Percentiles rank a stretch among this genome's conserved stretches.
Conservation (phyloP, 2,888 invertebrate species). For the Euspilapteryx auroguttella region DNA sequence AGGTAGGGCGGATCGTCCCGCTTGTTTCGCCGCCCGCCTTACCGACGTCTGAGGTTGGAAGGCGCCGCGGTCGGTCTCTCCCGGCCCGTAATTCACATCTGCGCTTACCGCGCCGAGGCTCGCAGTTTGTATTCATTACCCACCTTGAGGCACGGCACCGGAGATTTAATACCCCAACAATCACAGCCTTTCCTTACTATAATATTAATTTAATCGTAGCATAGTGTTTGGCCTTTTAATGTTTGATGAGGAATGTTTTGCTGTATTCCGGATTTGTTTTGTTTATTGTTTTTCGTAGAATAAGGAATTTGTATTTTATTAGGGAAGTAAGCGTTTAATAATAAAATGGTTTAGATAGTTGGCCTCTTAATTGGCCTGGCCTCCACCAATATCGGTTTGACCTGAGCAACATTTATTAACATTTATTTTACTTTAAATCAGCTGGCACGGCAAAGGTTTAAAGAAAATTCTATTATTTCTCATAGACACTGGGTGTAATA, state of each 20-base stretch:
- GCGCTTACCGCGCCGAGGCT: slow-evolving; percentile 35
- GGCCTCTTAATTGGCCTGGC: too few relatives aligned
- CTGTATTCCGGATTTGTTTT: not conserved
- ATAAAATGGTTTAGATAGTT: too few relatives aligned
- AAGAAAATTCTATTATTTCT: too few relatives aligned
- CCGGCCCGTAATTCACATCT: slow-evolving; percentile 36
- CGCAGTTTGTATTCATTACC: slow-evolving; percentile 57
- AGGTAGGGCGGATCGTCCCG: too few relatives aligned
- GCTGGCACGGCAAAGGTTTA: too few relatives aligned
- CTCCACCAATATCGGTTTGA: too few relatives aligned
- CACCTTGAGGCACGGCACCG: slow-evolving; percentile 25
- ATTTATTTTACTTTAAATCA: too few relatives aligned
- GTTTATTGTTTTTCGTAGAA: not conserved
- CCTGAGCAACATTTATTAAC: too few relatives aligned
- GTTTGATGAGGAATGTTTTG: slow-evolving; percentile 3
- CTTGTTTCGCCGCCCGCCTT: too few relatives aligned
- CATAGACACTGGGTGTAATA: too few relatives aligned
- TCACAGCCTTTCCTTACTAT: slow-evolving; percentile 31
- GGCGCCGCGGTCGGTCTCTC: slow-evolving; percentile 5
- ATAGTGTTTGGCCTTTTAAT: slow-evolving; percentile 1
- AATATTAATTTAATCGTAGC: slow-evolving; percentile 27
- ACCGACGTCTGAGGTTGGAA: slow-evolving; percentile 9
- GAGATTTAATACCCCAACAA: slow-evolving; percentile 36
- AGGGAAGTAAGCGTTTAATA: too few relatives aligned
- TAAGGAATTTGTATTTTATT: not conserved